A percentile compares a stretch with the other conserved stretches of the same genome.
Evolutionary conservation across 2,888 invertebrate species (phyloP).

Genomic region (Machimus rusticus): DNA sequence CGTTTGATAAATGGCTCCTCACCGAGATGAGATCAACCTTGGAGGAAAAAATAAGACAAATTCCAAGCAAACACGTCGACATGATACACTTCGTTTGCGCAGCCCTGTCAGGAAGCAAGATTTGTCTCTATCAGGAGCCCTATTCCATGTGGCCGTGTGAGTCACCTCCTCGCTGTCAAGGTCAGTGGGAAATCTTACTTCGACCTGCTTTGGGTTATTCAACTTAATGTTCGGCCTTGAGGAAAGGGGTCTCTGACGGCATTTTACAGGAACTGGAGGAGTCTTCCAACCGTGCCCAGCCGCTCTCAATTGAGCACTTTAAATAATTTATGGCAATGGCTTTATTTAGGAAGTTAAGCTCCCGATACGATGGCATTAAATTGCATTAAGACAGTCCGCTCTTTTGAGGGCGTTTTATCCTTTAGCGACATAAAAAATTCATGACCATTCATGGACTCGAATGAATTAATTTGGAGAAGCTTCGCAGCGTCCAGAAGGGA

Average conservation of each 20-base stretch:
- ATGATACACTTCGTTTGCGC: not conserved
- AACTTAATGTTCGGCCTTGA: slow-evolving; percentile 2
- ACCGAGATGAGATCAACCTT: not conserved
- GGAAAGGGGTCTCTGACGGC: not conserved
- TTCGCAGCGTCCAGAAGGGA: not conserved
- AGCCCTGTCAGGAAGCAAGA: not conserved
- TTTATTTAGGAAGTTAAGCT: not conserved
- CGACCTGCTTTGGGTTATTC: not conserved
- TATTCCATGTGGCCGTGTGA: not conserved
- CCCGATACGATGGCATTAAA: slow-evolving; percentile 11
- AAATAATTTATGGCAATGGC: slow-evolving; percentile 3
- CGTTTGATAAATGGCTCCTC: slow-evolving; percentile 12
- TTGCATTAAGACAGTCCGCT: not conserved
- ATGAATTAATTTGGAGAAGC: not conserved
- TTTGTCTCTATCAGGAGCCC: not conserved
- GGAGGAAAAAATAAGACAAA: not conserved
- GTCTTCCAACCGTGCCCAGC: not conserved
- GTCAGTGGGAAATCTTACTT: not conserved
- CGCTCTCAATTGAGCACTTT: not conserved
- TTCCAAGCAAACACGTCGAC: not conserved
- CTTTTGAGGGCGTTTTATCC: not conserved
- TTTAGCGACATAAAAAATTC: slow-evolving; percentile 1
- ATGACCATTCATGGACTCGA: not conserved
- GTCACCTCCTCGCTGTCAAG: not conserved
- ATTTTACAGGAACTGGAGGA: not conserved